Conservation (phyloP, 2,113 vertebrate species). For the Cryptotis parvus region DNA sequence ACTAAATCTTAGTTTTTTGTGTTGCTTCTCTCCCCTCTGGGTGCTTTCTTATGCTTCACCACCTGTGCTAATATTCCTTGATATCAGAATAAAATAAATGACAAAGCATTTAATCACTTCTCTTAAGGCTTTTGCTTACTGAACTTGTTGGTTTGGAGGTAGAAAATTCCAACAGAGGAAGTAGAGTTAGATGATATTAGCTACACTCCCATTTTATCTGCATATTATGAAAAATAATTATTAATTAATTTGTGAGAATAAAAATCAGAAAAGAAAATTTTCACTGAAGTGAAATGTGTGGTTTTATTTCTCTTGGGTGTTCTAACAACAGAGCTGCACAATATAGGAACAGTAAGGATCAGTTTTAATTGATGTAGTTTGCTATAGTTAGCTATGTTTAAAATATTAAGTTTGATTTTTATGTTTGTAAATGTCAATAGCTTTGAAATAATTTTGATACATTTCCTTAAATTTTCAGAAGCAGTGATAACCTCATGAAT, state of each 20-base stretch:
- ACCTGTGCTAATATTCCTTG: not conserved
- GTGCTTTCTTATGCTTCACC: not conserved
- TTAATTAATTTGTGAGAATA: not conserved
- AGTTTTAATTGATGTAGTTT: not conserved
- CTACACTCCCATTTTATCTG: not conserved
- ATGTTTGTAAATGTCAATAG: not conserved
- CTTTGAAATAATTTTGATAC: not conserved
- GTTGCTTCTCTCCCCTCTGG: not conserved
- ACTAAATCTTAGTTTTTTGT: not conserved
- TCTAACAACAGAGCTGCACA: not conserved
- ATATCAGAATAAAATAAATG: constrained; percentile 2
- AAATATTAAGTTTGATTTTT: not conserved
- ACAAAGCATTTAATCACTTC: not conserved
- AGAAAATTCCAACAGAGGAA: not conserved
- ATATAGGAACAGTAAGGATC: not conserved
- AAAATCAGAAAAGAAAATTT: not conserved
- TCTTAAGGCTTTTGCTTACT: not conserved
- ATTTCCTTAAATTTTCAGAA: constrained; percentile 17
- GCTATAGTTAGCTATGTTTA: not conserved
- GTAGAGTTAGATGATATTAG: not conserved
- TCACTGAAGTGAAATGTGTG: not conserved
- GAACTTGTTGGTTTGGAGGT: not conserved
- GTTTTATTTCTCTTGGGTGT: not conserved
- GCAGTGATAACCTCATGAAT: not conserved
- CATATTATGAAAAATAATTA: constrained; percentile 7